Percentiles rank a stretch among this genome's conserved stretches.
Evolutionary conservation across 2,797 vertebrate genomes (phyloP).

Genomic region (Taeniopygia guttata): DNA sequence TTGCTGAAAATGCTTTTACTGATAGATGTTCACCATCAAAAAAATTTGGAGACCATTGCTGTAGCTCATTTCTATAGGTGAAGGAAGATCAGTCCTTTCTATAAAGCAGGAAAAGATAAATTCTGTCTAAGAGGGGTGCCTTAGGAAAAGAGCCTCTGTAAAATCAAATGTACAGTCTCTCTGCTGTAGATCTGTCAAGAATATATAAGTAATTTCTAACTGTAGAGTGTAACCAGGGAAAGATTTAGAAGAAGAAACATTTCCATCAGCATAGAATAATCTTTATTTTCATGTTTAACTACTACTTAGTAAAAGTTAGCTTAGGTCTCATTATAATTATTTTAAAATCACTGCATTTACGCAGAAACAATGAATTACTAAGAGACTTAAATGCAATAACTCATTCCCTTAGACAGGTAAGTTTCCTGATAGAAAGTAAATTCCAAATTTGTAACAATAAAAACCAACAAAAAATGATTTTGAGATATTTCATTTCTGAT

Average conservation of each 20-base stretch:
- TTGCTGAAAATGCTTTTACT: not conserved
- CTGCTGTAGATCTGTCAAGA: not conserved
- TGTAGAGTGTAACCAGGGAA: not conserved
- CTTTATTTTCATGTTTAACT: not conserved
- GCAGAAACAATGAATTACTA: not conserved
- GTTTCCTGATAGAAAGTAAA: not conserved
- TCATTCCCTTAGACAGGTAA: not conserved
- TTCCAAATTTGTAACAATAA: not conserved
- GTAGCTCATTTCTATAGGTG: not conserved
- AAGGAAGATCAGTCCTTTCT: not conserved
- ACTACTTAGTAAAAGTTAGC: not conserved
- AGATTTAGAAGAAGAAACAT: not conserved
- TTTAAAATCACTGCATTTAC: not conserved
- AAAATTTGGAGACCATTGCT: not conserved
- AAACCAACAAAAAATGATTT: not conserved
- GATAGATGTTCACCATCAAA: not conserved
- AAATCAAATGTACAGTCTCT: not conserved
- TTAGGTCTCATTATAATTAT: not conserved
- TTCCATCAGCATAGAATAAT: not conserved
- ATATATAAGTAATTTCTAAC: not conserved
- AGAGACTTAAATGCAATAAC: not conserved
- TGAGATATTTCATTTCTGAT: not conserved
- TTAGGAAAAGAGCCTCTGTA: not conserved
- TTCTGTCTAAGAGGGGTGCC: not conserved
- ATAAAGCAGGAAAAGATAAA: not conserved